These are phyloP conservation scores for Leptinotarsa peninsularis DNA, from an alignment of 2,888 invertebrate species.

Conservation along the genomic window DNA sequence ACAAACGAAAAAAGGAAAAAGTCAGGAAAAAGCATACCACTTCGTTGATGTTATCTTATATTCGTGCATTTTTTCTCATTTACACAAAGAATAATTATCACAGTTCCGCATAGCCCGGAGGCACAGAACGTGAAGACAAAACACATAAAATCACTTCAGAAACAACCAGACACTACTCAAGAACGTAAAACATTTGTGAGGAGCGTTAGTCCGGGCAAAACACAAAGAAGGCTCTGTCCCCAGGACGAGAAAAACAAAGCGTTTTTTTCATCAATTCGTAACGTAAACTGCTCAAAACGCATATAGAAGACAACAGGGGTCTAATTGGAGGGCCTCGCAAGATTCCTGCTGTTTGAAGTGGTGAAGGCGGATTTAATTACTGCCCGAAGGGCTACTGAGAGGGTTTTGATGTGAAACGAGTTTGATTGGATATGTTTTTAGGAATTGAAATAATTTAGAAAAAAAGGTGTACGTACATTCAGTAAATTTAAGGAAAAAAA, in stretches of 20 bases:
- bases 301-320: slow-evolving; percentile 51
- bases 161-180: slow-evolving; percentile 23
- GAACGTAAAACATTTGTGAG: slow-evolving; percentile 26
- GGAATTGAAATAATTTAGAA: background rate
- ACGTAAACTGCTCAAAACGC: slow-evolving; percentile 49
- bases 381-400: slow-evolving; percentile 40
- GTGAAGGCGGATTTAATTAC: slow-evolving; percentile 46
- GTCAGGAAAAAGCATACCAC: background rate
- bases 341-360: slow-evolving; percentile 35
- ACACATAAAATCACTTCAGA: slow-evolving; percentile 19
- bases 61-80: background rate
- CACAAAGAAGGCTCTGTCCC: background rate
- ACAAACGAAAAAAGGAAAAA: no score
- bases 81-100: slow-evolving; percentile 12
- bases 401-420: background rate
- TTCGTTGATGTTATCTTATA: background rate
- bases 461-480: no score
- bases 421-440: background rate
- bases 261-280: slow-evolving; percentile 42
- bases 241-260: slow-evolving; percentile 31
- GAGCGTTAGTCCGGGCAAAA: background rate
- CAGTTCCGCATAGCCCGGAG: slow-evolving; percentile 4
- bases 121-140: slow-evolving; percentile 5
- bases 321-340: slow-evolving; percentile 46
- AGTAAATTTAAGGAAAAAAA: no score